phyloP scores from a whole-genome alignment of 2,888 invertebrate genomes.

The Lumbricus terrestris region DNA sequence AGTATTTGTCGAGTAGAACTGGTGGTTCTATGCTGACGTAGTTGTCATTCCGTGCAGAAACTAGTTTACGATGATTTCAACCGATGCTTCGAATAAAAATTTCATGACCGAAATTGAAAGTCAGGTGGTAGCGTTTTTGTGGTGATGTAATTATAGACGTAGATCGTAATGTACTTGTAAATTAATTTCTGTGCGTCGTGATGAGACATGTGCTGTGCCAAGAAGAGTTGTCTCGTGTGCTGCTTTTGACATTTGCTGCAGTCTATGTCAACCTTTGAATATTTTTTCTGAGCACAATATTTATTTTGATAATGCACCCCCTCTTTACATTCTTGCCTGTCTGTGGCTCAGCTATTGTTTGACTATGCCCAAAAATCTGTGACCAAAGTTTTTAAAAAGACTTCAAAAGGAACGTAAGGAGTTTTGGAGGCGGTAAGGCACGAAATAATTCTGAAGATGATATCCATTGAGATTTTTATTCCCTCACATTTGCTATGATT shows the following conservation, averaged over 20 bases:
- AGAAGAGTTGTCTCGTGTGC: neutral
- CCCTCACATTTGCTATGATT: neutral
- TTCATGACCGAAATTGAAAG: neutral
- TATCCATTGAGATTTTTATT: too few species aligned
- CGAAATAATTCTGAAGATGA: neutral
- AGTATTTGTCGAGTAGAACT: neutral
- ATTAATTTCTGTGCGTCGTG: neutral
- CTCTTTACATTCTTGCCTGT: too few species aligned
- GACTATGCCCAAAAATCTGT: neutral
- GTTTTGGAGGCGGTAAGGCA: neutral
- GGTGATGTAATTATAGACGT: neutral
- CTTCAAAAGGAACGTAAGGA: neutral
- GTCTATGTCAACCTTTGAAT: neutral
- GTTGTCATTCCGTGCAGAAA: neutral
- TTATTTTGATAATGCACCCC: too few species aligned
- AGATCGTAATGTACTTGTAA: neutral
- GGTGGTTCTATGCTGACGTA: neutral
- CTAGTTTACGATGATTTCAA: neutral
- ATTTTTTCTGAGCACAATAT: neutral
- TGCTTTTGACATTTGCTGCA: neutral
- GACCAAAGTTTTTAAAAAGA: neutral
- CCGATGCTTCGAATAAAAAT: neutral
- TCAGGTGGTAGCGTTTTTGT: neutral
- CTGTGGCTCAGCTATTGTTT: too few species aligned
- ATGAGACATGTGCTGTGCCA: neutral